These are phyloP conservation scores for Lordiphosa andalusiaca DNA, from an alignment of 2,888 invertebrate species.

Conservation along the genomic window DNA sequence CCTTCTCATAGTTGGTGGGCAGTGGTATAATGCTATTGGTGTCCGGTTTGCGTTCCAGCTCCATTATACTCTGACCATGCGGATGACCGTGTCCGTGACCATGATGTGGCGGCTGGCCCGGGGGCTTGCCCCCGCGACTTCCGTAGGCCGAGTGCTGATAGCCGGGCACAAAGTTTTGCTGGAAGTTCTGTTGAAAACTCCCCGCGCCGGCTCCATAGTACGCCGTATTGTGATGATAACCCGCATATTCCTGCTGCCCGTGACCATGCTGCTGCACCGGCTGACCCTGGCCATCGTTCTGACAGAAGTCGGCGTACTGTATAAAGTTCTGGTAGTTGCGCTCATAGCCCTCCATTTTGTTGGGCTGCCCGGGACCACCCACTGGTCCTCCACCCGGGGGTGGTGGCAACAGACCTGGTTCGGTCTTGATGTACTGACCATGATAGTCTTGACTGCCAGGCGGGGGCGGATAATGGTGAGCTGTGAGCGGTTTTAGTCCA, in stretches of 20 bases:
- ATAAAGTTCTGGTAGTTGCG: conserved; percentile 81
- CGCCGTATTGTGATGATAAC: conserved; percentile 75
- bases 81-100: conserved; percentile 33
- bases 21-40: conserved; percentile 78
- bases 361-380: conserved; percentile 58
- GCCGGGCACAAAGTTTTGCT: conserved; percentile 78
- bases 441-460: conserved; percentile 71
- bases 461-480: conserved; percentile 62
- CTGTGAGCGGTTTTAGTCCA: conserved; percentile 62
- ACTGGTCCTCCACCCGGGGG: conserved; percentile 21
- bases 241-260: conserved; percentile 73
- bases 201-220: conserved; percentile 75
- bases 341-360: conserved; percentile 80
- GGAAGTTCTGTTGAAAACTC: conserved; percentile 78
- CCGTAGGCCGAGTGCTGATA: conserved; percentile 76
- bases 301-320: conserved; percentile 80
- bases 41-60: conserved; percentile 79
- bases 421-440: conserved; percentile 78
- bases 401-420: conserved; percentile 78
- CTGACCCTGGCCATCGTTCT: conserved; percentile 78
- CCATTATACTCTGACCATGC: conserved; percentile 73
- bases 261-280: conserved; percentile 65
- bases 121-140: conserved; percentile 41
- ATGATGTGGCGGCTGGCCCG: conserved; percentile 38
- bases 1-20: conserved; percentile 80